Evolutionary conservation across 1,140 invertebrate genomes (phyloP).

Genomic region (Aphaenogaster rudis): DNA sequence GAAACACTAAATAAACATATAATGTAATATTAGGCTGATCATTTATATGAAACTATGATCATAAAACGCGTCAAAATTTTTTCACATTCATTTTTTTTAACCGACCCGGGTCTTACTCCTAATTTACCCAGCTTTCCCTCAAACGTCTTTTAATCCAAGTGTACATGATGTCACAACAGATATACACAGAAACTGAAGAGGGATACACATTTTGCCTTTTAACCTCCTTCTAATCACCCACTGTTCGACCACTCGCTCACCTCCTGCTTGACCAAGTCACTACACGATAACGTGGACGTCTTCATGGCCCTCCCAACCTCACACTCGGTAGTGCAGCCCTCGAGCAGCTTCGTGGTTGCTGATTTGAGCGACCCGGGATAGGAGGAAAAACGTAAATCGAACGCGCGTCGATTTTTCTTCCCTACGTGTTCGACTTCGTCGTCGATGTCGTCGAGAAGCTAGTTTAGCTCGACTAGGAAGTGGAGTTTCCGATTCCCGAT

Average conservation of each 20-base stretch:
- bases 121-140: conserved; percentile 10
- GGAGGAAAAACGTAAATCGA: conserved; percentile 27
- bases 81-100: background rate
- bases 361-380: conserved; percentile 12
- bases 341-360: conserved; percentile 66
- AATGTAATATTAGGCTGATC: background rate
- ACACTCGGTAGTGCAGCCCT: conserved; percentile 62
- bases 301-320: conserved; percentile 79
- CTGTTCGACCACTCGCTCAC: conserved; percentile 75
- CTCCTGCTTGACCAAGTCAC: conserved; percentile 83
- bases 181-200: background rate
- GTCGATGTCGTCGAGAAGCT: background rate
- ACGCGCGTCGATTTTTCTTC: conserved; percentile 24
- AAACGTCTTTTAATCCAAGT: conserved; percentile 20
- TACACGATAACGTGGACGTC: conserved; percentile 79
- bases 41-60: background rate
- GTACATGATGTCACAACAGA: conserved; percentile 12
- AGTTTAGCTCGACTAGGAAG: background rate
- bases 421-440: background rate
- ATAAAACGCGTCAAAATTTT: background rate
- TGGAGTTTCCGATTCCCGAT: background rate
- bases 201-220: conserved; percentile 10
- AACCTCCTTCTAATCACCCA: background rate
- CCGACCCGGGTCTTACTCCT: background rate
- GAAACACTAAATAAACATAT: background rate